Conservation (phyloP, 2,797 vertebrate species). For the Toxotes lorentzi region DNA sequence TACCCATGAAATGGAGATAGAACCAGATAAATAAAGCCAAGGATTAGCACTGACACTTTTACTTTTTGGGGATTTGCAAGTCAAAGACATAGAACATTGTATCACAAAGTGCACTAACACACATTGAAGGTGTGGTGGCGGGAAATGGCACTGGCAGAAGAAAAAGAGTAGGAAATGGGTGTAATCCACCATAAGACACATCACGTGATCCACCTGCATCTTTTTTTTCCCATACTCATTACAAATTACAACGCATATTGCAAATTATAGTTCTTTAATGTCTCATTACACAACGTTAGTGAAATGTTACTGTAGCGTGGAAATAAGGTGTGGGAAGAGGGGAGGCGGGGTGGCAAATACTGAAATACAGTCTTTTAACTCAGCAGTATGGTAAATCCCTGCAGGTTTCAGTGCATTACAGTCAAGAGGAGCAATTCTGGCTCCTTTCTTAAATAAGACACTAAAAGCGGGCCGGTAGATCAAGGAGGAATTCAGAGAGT, state of each 20-base stretch:
- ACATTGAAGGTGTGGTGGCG: background rate
- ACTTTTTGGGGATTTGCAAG: conserved; percentile 7
- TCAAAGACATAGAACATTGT: conserved; percentile 19
- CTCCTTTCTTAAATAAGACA: conserved; percentile 2
- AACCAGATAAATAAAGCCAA: conserved; percentile 37
- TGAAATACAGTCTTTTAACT: conserved; percentile 25
- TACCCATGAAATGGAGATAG: conserved; percentile 26
- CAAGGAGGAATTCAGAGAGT: conserved; percentile 11
- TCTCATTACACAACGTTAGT: conserved; percentile 6
- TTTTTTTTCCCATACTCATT: background rate
- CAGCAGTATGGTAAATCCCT: conserved; percentile 19
- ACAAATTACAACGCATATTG: background rate
- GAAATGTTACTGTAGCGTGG: background rate
- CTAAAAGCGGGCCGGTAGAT: conserved; percentile 11
- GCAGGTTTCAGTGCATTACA: conserved; percentile 21
- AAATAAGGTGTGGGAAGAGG: background rate
- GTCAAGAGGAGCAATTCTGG: conserved; percentile 11
- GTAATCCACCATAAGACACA: background rate
- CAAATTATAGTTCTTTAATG: conserved; percentile 9
- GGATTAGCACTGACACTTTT: conserved; percentile 30
- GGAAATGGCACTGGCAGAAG: background rate
- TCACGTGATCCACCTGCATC: background rate
- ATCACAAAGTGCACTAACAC: background rate
- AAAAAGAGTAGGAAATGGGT: background rate
- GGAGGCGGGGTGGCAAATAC: background rate